Conservation (phyloP, 1,140 invertebrate genomes). For the Aphelinus certus region DNA sequence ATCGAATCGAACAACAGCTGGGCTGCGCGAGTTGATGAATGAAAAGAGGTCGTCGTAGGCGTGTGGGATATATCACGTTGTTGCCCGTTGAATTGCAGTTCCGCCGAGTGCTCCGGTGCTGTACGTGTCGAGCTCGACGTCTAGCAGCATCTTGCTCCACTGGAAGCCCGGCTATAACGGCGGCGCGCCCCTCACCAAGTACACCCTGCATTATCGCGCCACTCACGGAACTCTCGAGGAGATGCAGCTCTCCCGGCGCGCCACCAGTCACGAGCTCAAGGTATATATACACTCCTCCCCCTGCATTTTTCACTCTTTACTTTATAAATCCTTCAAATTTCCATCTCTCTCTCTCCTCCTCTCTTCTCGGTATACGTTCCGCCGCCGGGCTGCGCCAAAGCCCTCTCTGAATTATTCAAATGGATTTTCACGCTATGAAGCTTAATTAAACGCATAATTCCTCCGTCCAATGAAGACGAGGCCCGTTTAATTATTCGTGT, state of each 20-base stretch:
- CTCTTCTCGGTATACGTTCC: not conserved
- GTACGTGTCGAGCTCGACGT: slow-evolving; percentile 77
- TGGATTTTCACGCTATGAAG: not conserved
- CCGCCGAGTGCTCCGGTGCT: slow-evolving; percentile 75
- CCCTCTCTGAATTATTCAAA: slow-evolving; percentile 3
- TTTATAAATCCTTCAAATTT: slow-evolving; percentile 20
- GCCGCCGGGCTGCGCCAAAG: no score
- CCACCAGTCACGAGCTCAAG: slow-evolving; percentile 75
- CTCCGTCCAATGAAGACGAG: not conserved
- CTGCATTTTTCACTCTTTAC: no score
- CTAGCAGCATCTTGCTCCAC: slow-evolving; percentile 75
- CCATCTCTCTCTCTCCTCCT: not conserved
- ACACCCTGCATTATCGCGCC: slow-evolving; percentile 74
- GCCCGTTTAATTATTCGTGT: not conserved
- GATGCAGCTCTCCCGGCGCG: slow-evolving; percentile 71
- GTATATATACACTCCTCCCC: slow-evolving; percentile 50
- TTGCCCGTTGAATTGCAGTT: slow-evolving; percentile 58
- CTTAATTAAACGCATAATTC: slow-evolving; percentile 15
- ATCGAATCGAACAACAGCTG: no score
- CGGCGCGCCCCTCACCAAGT: slow-evolving; percentile 74
- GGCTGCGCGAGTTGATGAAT: no score
- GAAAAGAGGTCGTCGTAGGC: no score
- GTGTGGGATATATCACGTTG: no score
- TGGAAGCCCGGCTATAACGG: slow-evolving; percentile 78
- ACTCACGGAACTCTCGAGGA: slow-evolving; percentile 74